Base-by-base conservation (phyloP, 2,113 vertebrate genomes). In the Labeo catla region DNA sequence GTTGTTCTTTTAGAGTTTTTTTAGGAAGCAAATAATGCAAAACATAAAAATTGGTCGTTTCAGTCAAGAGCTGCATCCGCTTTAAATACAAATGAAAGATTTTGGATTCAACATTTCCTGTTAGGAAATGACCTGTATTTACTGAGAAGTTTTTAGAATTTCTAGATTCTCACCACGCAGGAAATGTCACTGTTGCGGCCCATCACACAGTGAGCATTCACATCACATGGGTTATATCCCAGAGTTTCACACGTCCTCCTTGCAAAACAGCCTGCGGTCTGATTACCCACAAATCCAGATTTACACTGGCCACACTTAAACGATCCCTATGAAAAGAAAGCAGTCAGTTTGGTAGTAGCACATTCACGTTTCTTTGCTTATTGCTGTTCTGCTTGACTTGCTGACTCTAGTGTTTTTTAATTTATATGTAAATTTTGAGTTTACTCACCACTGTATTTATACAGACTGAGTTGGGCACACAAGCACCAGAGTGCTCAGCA, bases 221-320 rank as follows among this genome's bases (percentile, higher is more conserved):
- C 0, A 0, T 97, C 95, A 0, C 96, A 97, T 16, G 96, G 95
- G 89, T 95, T 95, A 90, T 95, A 93, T 59, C 93, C 90, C 4
- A 95, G 81, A 23, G 87, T 94, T 73, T 91, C 92, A 87, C 96
- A 97, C 59, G 95, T 93, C 77, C 86, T 93, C 68, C 93, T 94
- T 0, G 89, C 94, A 68, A 92, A 0, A 66, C 96, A 97, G 87
- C 95, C 96, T 0, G 93, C 87, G 0, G 94, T 94, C 88, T 97
- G 96, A 83, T 97, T 97, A 21, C 96, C 96, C 76, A 92, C 76
- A 72, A 96, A 97, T 5, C 96, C 96, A 0, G 86, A 91, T 79
- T 95, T 96, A 90, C 96, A 97, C 6, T 94, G 94, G 1, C 96
- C 96, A 0, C 96, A 97, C 57, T 91, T 94, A 90, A 93, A 97